Evolutionary conservation across 2,797 vertebrate species (phyloP), one percentile per base, ranked within the genome.

Genomic region (Cetoscarus ocellatus): DNA sequence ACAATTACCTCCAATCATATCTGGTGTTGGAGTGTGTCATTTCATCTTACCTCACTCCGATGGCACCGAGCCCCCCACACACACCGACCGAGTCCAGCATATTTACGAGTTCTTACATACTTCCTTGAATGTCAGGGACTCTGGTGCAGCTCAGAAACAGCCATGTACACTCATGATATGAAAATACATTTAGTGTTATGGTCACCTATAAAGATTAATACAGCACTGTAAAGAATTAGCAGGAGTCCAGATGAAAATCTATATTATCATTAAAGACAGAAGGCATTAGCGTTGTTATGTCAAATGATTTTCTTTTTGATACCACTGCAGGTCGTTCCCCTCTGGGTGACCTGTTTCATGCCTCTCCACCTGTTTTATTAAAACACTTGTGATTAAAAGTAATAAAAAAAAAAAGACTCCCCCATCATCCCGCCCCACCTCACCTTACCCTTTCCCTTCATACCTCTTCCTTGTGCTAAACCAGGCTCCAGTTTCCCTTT

Each of bases 1-100:
- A 83, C 85, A 87, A 91, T 88, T 88, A 90, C 80, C 75, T 84
- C 85, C 72, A 92, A 87, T 91, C 88, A 91, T 90, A 86, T 93
- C 86, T 88, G 82, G 84, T 89, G 83, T 85, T 86, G 61, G 80
- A 87, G 84, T 88, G 85, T 92, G 88, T 88, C 88, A 90, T 77
- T 91, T 84, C 72, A 79, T 76, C 82, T 88, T 85, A 92, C 89
- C 82, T 91, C 87, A 87, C 79, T 74, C 60, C 53, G 63, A 84
- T 89, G 87, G 84, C 83, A 86, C 10, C 68, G 34, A 62, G 71
- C 80, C 79, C 67, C 66, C 9, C 14, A 27, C 76, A 74, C 70
- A 82, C 67, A 58, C 57, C 61, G 43, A 39, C 64, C 3, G 52
- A 43, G 67, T 34, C 64, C 68, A 50, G 59, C 60, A 34, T 79